Conservation (phyloP, 2,113 vertebrate genomes). For the Meleagris gallopavo region DNA sequence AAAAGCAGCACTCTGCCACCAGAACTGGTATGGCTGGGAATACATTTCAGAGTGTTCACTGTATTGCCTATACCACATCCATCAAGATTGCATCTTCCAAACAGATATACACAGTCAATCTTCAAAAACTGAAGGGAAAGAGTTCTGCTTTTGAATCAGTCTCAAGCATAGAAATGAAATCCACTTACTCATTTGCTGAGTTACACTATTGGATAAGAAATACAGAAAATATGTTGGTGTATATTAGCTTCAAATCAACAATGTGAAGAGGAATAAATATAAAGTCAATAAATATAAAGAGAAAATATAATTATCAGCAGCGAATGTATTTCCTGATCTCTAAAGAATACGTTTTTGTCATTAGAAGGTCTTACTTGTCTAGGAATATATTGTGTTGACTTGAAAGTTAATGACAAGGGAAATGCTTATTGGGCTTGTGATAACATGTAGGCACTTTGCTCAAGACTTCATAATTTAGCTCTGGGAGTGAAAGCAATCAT, state of each 20-base stretch:
- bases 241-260: background rate
- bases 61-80: fast-evolving
- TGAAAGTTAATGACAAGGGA: background rate
- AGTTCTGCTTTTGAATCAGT: background rate
- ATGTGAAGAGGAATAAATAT: background rate
- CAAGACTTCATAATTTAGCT: background rate
- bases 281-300: background rate
- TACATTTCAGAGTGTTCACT: background rate
- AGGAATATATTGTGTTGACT: background rate
- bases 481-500: background rate
- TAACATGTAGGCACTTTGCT: background rate
- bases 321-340: background rate
- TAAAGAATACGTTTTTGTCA: background rate
- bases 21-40: background rate
- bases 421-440: background rate
- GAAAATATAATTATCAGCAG: background rate
- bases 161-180: background rate
- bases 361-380: background rate
- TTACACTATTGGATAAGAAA: background rate
- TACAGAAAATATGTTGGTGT: background rate
- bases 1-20: background rate
- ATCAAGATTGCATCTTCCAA: background rate
- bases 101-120: background rate
- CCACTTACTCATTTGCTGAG: background rate
- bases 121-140: background rate